Evolutionary conservation across 2,888 invertebrate genomes (phyloP), one percentile per base, ranked within the genome.

Genomic region (Heliothis peltigera): DNA sequence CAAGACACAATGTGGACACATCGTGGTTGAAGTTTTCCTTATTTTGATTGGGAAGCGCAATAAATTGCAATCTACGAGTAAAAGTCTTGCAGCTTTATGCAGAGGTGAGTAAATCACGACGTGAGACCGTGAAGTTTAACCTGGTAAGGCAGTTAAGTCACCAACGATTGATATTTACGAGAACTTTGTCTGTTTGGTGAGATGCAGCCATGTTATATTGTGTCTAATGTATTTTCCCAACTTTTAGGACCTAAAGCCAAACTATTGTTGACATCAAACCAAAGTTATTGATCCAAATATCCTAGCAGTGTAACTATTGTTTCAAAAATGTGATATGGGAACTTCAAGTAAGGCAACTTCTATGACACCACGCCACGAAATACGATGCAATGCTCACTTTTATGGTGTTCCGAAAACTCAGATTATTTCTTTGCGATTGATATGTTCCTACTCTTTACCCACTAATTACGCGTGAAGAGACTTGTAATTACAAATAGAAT

Each of bases 121-220:
- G 49, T 18, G 17, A 15, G 12, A n/a, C 19, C 15, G 19, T 15
- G n/a, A 43, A 49, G 28, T 67, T 49, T 18, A 32, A 8, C 17
- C 10, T 52, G 3, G n/a, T 44, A 44, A 12, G 62, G 25, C 42
- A 5, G 17, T 19, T 43, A 62, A 55, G 51, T 52, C 43, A 15
- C 18, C n/a, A 4, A 10, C 43, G 25, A 68, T 70, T 64, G 64
- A 70, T 68, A 68, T 68, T 68, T 70, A 70, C 51, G 70, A 70
- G 55, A 43, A 48, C 28, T 19, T 19, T 53, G 28, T 19, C n/a
- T 25, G 18, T 39, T 21, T 25, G n/a, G 22, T n/a, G 19, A 21
- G 39, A 44, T 44, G 44, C 8, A 28, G 4, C 10, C 39, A 4
- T 19, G 17, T 1, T 5, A 32, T 10, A 32, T 32, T 25, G 0